phyloP scores from a whole-genome alignment of 2,113 vertebrate genomes.

The Raja brachyura region DNA sequence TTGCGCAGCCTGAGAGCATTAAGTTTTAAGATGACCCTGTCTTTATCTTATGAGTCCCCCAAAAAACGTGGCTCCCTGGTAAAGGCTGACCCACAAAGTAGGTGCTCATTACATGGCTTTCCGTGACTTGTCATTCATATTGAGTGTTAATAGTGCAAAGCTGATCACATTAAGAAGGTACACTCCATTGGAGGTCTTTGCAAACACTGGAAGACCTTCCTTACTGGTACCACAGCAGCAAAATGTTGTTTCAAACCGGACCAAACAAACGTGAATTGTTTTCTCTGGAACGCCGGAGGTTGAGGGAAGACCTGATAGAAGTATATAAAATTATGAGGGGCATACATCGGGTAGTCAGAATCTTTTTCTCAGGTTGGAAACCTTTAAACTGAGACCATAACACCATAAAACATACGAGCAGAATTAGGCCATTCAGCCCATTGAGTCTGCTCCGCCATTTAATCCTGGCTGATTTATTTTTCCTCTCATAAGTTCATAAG shows the following conservation, averaged over 20 bases:
- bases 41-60: not conserved
- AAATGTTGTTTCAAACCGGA: not conserved
- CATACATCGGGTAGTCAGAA: too few species aligned
- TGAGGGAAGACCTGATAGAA: too few species aligned
- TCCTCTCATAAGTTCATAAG: too few species aligned
- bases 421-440: too few species aligned
- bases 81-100: not conserved
- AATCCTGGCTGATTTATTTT: too few species aligned
- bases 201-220: not conserved
- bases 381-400: too few species aligned
- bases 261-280: too few species aligned
- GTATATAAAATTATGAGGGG: too few species aligned
- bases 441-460: too few species aligned
- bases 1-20: not conserved
- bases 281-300: too few species aligned
- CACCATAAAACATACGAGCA: too few species aligned
- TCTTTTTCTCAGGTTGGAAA: too few species aligned
- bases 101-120: not conserved
- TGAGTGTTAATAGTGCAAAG: not conserved
- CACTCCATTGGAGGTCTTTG: not conserved
- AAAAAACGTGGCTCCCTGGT: not conserved
- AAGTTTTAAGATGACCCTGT: not conserved
- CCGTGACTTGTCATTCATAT: not conserved
- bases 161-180: not conserved
- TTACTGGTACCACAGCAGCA: not conserved